These are phyloP conservation scores for Drosophila infuscata DNA, from an alignment of 2,888 invertebrate genomes.

Conservation along the genomic window DNA sequence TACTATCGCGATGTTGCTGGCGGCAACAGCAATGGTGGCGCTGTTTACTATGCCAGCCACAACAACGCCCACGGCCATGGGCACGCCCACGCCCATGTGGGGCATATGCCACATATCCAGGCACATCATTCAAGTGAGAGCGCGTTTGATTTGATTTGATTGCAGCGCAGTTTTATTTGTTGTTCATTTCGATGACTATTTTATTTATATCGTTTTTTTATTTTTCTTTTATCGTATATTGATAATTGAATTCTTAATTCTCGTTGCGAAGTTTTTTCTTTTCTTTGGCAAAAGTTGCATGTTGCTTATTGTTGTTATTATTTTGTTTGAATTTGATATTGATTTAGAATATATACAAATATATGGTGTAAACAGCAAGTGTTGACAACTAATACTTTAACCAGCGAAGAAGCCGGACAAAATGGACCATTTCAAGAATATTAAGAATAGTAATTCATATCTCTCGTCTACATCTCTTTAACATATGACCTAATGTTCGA, in stretches of 20 bases:
- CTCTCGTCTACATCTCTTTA: conserved; percentile 46
- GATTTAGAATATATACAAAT: conserved; percentile 14
- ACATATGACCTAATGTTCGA: conserved; percentile 1
- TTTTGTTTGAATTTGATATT: conserved; percentile 34
- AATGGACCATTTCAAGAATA: not conserved
- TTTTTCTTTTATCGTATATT: conserved; percentile 1
- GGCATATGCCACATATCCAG: conserved; percentile 60
- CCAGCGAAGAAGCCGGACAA: conserved; percentile 13
- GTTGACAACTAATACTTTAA: conserved; percentile 20
- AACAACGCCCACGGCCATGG: conserved; percentile 57
- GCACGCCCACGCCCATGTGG: conserved; percentile 34
- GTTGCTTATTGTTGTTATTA: conserved; percentile 63
- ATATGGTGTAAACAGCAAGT: conserved; percentile 12
- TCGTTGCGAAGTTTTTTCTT: conserved; percentile 18
- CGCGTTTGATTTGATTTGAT: conserved; percentile 73
- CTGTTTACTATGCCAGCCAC: conserved; percentile 70
- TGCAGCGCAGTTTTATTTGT: conserved; percentile 50
- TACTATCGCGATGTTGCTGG: conserved; percentile 70
- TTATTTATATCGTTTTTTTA: conserved; percentile 14
- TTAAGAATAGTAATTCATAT: conserved; percentile 3
- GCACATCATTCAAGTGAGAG: conserved; percentile 83
- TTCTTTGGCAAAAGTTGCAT: conserved; percentile 65
- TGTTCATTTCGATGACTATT: conserved; percentile 41
- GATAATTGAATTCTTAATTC: conserved; percentile 26
- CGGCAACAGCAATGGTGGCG: conserved; percentile 63